phyloP scores from a whole-genome alignment of 2,888 invertebrate genomes.

The Spilarctia lutea region DNA sequence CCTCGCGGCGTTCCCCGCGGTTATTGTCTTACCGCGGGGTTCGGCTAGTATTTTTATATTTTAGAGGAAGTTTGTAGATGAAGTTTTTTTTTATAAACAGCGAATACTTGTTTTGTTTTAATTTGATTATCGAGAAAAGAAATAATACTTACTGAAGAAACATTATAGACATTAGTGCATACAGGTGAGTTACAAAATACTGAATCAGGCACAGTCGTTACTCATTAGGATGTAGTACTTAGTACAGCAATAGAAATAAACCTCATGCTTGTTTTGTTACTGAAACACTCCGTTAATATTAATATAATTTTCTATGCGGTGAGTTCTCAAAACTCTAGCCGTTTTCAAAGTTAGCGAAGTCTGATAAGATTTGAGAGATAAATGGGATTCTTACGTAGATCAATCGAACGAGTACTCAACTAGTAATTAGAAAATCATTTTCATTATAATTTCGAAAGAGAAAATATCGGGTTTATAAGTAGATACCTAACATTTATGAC shows the following conservation, averaged over 20 bases:
- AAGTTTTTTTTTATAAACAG: too few relatives aligned
- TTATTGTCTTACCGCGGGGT: too few relatives aligned
- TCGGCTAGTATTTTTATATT: too few relatives aligned
- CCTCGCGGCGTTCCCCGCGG: too few relatives aligned
- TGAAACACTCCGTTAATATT: background rate
- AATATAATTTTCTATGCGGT: background rate
- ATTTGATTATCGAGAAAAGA: too few relatives aligned
- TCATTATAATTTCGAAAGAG: too few relatives aligned
- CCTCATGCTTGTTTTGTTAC: background rate
- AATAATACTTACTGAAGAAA: too few relatives aligned
- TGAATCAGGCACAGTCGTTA: background rate
- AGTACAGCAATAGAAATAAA: background rate
- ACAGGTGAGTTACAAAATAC: background rate
- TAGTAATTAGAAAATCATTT: background rate
- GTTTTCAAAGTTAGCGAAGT: background rate
- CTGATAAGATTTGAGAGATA: background rate
- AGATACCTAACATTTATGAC: too few relatives aligned
- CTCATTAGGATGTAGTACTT: background rate
- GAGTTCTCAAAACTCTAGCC: background rate
- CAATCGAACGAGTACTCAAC: background rate
- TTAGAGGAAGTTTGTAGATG: too few relatives aligned
- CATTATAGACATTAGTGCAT: too few relatives aligned
- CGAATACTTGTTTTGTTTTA: too few relatives aligned
- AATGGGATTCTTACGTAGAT: background rate
- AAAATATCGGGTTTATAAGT: too few relatives aligned